Percentiles rank a stretch among this genome's conserved stretches.
Conservation (phyloP, 64 coral and sea anemone species). For the Catalaphyllia jardinei region DNA sequence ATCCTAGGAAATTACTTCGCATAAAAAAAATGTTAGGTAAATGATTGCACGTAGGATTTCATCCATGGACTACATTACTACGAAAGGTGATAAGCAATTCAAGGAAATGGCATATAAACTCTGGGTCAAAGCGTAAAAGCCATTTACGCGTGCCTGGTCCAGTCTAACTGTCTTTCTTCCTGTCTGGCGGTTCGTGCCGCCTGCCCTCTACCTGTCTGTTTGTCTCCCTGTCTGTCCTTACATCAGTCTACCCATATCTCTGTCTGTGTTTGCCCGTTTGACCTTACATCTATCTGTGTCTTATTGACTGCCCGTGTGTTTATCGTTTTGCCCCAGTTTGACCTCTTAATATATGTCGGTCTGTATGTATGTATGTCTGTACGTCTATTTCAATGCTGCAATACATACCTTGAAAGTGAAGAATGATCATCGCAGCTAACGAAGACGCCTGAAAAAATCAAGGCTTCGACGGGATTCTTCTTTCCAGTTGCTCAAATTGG, state of each 20-base stretch:
- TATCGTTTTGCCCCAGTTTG: neutral
- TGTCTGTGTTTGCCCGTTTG: neutral
- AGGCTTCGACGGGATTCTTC: too few relatives aligned
- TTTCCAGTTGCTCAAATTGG: too few relatives aligned
- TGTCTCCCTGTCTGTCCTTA: neutral
- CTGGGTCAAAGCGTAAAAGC: too few relatives aligned
- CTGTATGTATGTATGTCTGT: neutral
- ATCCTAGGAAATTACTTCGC: too few relatives aligned
- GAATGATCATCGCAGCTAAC: too few relatives aligned
- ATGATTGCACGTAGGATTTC: too few relatives aligned
- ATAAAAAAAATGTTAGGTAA: too few relatives aligned
- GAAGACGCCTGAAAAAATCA: too few relatives aligned
- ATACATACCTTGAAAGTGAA: conserved; percentile 63
- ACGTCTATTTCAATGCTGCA: neutral
- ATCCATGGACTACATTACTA: too few relatives aligned
- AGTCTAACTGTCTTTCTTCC: neutral
- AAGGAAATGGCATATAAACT: too few relatives aligned
- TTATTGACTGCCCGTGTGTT: neutral
- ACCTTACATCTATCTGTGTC: neutral
- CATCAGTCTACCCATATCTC: neutral
- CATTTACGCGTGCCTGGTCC: too few relatives aligned
- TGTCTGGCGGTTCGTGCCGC: neutral
- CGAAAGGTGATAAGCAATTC: too few relatives aligned
- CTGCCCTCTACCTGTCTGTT: neutral
- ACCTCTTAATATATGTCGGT: neutral